These are phyloP conservation scores for Tonatia bakeri DNA, from an alignment of 2,113 vertebrate genomes.

Conservation along the genomic window DNA sequence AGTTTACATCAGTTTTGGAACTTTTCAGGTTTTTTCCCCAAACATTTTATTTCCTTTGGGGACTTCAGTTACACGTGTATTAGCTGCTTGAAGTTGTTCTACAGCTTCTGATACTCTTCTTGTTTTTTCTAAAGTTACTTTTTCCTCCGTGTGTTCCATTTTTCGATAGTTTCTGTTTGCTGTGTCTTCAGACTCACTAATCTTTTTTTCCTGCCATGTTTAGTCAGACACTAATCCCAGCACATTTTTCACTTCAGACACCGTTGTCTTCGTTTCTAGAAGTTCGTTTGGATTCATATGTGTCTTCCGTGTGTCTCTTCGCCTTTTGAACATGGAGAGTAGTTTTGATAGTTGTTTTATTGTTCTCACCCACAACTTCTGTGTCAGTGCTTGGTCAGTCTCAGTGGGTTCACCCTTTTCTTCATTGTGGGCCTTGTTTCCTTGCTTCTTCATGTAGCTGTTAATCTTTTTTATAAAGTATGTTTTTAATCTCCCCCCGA, in stretches of 20 bases:
- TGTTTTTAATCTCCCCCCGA: too few relatives aligned
- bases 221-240: not conserved
- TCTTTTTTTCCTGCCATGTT: not conserved
- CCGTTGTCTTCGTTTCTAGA: not conserved
- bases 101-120: not conserved
- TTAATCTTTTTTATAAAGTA: not conserved
- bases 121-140: not conserved
- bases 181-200: not conserved
- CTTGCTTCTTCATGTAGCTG: not conserved
- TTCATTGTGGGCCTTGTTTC: not conserved
- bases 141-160: not conserved
- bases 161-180: slow-evolving; percentile 31
- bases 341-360: not conserved
- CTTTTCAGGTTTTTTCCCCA: not conserved
- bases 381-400: not conserved
- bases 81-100: not conserved
- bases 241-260: not conserved
- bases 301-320: not conserved
- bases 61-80: not conserved
- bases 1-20: not conserved
- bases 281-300: not conserved
- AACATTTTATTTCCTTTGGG: not conserved
- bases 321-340: not conserved
- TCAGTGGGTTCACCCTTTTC: not conserved
- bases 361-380: not conserved